Evolutionary conservation across 2,888 invertebrate genomes (phyloP), one percentile per base, ranked within the genome.

Genomic region (Cactoblastis cactorum): DNA sequence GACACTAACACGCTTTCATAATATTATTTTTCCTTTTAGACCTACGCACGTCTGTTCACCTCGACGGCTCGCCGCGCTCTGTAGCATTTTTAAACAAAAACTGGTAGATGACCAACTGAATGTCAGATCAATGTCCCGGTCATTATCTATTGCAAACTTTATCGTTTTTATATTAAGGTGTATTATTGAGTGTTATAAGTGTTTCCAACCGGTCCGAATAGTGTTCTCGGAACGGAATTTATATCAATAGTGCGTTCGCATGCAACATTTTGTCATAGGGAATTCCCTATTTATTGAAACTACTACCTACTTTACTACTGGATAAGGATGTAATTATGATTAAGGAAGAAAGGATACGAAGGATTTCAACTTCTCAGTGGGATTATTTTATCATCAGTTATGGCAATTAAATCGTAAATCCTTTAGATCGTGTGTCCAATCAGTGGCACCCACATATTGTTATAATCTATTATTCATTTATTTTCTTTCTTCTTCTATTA

Each of bases 61-160:
- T 2, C 28, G 17, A 43, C 32, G 28, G 43, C 32, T 15, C 43
- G 43, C 15, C 43, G 43, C 28, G 43, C 17, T 17, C 43, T 43
- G 43, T 17, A 8, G 3, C 9, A 12, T 15, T 28, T 41, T 28
- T 28, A 6, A 28, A 5, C 19, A 11, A 17, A 43, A 43, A 43
- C 43, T 43, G 28, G 2, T 28, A 43, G n/a, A 28, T 43, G 28
- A 28, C 43, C 15, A n/a, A 17, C 14, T 8, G 15, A 3, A 28
- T 1, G 17, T n/a, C 28, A 28, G 17, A 43, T n/a, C 17, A 15
- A 1, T 43, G 24, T 12, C 28, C 2, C 11, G 9, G 8, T n/a
- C 17, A 15, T 9, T 8, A 22, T 43, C 43, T 11, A 28, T 14
- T 28, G 11, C 2, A 5, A 15, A 43, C 43, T 43, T 43, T 43